These are phyloP conservation scores for Bombus superbus DNA, from an alignment of 1,140 invertebrate species.

Conservation along the genomic window DNA sequence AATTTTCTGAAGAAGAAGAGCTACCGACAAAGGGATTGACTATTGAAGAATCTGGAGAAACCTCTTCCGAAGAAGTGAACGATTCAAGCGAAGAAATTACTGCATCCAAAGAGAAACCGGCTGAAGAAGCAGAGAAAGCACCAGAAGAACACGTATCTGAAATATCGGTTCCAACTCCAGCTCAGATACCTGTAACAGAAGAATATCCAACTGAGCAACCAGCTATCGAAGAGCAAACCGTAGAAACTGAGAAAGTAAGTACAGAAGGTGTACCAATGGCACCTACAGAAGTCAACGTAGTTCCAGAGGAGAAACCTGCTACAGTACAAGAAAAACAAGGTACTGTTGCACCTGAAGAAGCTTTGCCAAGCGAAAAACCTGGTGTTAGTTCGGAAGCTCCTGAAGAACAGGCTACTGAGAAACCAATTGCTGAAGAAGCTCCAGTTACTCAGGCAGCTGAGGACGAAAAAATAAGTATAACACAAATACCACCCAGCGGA, in stretches of 20 bases:
- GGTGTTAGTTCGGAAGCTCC: background rate
- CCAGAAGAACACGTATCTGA: background rate
- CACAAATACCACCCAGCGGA: background rate
- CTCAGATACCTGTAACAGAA: background rate
- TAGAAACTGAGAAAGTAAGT: constrained; percentile 12
- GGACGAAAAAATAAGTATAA: background rate
- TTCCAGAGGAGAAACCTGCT: constrained; percentile 35
- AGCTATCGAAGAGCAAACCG: constrained; percentile 9
- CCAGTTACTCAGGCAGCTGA: background rate
- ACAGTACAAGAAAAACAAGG: constrained; percentile 20
- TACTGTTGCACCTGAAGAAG: constrained; percentile 17
- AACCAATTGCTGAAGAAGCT: constrained; percentile 22
- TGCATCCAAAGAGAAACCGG: constrained; percentile 26
- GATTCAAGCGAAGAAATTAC: constrained; percentile 49
- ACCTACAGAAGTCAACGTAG: constrained; percentile 42
- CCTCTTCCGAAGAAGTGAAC: constrained; percentile 59
- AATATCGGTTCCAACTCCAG: background rate
- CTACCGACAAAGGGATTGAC: constrained; percentile 57
- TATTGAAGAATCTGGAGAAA: constrained; percentile 56
- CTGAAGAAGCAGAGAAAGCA: background rate
- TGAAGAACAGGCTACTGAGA: constrained; percentile 9
- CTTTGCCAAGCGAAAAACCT: constrained; percentile 15
- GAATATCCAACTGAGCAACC: constrained; percentile 14
- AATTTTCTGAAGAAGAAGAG: constrained; percentile 51
- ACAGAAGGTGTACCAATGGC: background rate